These are phyloP conservation scores for Zelostemma sp. DNA, from an alignment of 1,140 invertebrate species.

Conservation along the genomic window DNA sequence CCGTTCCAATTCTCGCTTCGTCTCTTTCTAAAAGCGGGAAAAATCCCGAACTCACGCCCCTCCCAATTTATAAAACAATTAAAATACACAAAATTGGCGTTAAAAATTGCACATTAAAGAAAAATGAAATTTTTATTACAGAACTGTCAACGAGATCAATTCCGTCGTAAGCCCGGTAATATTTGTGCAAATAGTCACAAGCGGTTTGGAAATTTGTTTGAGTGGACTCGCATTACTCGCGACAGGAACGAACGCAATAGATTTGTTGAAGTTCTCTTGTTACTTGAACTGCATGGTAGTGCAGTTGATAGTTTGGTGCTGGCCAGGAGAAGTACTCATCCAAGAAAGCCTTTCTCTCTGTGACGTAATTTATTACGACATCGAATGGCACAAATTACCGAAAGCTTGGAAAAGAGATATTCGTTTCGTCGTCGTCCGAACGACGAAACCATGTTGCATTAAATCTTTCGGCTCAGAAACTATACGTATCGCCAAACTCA, in stretches of 20 bases:
- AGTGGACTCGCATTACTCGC: constrained; percentile 27
- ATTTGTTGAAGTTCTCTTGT: constrained; percentile 21
- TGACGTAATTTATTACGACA: constrained; percentile 18
- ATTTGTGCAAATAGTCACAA: constrained; percentile 37
- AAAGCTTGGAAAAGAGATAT: constrained; percentile 11
- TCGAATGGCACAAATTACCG: constrained; percentile 34
- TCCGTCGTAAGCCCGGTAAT: constrained; percentile 37
- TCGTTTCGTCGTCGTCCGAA: constrained; percentile 24
- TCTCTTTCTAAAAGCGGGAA: no score
- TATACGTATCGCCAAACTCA: constrained; percentile 29
- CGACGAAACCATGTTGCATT: constrained; percentile 22
- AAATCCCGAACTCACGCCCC: no score
- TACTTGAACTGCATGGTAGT: constrained; percentile 27
- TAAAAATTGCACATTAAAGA: no score
- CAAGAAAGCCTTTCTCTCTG: constrained; percentile 28
- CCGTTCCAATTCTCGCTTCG: no score
- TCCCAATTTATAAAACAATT: constrained; percentile 2
- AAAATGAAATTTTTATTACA: constrained; percentile 13
- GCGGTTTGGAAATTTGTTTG: constrained; percentile 40
- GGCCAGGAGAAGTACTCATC: constrained; percentile 24
- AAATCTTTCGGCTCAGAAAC: constrained; percentile 20
- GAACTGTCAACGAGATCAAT: constrained; percentile 26
- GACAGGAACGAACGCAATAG: constrained; percentile 1
- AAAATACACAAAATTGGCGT: no score
- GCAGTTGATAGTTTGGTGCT: constrained; percentile 25